Conservation (phyloP, 2,888 invertebrate genomes). For the Lepidochitona cinerea region DNA sequence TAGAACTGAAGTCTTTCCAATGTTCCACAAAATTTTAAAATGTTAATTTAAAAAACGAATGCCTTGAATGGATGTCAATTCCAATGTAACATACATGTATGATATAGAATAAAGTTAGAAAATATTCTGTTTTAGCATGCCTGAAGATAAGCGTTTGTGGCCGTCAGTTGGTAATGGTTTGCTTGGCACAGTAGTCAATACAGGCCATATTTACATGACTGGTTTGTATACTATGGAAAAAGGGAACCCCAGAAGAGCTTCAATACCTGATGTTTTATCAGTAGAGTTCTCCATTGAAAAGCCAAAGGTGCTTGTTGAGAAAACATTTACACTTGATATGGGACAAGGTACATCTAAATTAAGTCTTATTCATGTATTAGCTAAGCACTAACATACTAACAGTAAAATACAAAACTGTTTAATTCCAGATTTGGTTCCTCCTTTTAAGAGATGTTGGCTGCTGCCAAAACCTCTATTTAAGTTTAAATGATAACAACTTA, state of each 20-base stretch:
- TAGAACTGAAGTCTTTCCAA: too few species aligned
- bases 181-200: conserved; percentile 51
- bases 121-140: conserved; percentile 35
- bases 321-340: conserved; percentile 43
- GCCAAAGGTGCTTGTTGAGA: conserved; percentile 13
- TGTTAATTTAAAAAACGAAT: too few species aligned
- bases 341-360: conserved; percentile 33
- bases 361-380: background rate
- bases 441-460: too few species aligned
- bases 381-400: too few species aligned
- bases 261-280: conserved; percentile 50
- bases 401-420: too few species aligned
- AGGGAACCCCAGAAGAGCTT: conserved; percentile 53
- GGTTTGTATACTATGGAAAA: conserved; percentile 58
- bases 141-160: conserved; percentile 34
- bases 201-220: conserved; percentile 55
- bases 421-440: too few species aligned
- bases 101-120: too few species aligned
- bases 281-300: conserved; percentile 36
- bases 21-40: too few species aligned
- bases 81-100: too few species aligned
- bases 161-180: conserved; percentile 64
- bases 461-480: too few species aligned
- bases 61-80: too few species aligned
- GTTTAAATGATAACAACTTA: too few species aligned